Percentiles rank a stretch among this genome's conserved stretches.
These are phyloP conservation scores for Drosophila histrio DNA, from an alignment of 2,888 invertebrate species.

Conservation along the genomic window DNA sequence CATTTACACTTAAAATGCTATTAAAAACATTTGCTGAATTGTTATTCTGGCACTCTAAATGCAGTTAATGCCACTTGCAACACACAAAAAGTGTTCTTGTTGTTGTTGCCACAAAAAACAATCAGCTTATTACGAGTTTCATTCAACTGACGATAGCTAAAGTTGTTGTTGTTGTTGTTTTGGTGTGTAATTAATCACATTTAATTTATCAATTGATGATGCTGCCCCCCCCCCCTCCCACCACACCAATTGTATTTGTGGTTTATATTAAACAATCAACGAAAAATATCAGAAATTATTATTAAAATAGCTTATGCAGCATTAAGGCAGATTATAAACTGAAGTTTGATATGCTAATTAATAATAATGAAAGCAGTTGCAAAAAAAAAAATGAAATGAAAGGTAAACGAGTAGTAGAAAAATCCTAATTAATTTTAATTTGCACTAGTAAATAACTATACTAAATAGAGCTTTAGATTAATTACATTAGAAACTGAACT, in stretches of 20 bases:
- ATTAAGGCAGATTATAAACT: constrained; percentile 31
- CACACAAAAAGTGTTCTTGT: constrained; percentile 5
- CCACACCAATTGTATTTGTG: neutral
- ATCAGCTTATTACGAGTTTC: constrained; percentile 20
- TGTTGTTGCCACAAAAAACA: constrained; percentile 33
- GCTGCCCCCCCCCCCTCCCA: too few relatives aligned
- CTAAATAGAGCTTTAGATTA: neutral
- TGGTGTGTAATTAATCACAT: constrained; percentile 48
- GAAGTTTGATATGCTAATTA: constrained; percentile 40
- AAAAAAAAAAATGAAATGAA: neutral
- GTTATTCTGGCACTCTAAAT: constrained; percentile 21
- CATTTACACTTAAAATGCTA: constrained; percentile 29
- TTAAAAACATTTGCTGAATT: constrained; percentile 16
- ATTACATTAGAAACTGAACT: neutral
- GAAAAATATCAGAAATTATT: constrained; percentile 14
- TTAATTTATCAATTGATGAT: constrained; percentile 36
- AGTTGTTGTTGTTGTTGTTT: neutral
- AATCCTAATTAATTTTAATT: constrained; percentile 6
- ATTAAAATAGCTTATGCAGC: constrained; percentile 36
- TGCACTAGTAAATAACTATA: neutral
- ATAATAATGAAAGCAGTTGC: constrained; percentile 9
- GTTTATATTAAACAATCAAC: constrained; percentile 16
- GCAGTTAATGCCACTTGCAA: constrained; percentile 32
- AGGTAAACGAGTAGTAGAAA: neutral
- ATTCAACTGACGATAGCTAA: constrained; percentile 6